Conservation (phyloP, 2,113 vertebrate species). For the Ochotona princeps region DNA sequence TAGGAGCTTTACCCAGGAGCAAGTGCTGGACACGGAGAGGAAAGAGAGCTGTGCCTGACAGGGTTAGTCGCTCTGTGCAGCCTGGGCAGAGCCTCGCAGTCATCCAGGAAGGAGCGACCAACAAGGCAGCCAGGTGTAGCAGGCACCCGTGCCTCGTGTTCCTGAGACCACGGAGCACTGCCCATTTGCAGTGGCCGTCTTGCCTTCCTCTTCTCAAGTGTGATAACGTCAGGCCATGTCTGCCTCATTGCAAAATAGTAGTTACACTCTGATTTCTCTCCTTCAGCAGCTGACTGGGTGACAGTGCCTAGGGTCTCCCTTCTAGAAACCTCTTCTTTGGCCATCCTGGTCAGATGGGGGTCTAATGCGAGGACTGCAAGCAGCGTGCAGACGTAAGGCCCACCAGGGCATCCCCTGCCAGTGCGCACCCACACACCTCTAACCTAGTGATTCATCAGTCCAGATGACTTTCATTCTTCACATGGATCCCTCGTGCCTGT, state of each 20-base stretch:
- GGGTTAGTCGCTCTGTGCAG: neutral
- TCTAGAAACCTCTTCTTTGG: neutral
- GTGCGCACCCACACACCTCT: neutral
- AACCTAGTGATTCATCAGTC: neutral
- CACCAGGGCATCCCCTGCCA: neutral
- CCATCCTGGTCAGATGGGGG: neutral
- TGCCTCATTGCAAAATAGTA: neutral
- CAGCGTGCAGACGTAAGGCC: neutral
- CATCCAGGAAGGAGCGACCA: neutral
- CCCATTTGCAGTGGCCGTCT: neutral
- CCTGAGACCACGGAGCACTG: neutral
- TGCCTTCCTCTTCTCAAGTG: neutral
- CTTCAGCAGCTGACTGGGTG: neutral
- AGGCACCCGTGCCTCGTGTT: neutral
- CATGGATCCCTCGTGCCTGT: neutral
- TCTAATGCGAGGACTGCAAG: neutral
- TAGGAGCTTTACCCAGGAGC: neutral
- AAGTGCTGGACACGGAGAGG: neutral
- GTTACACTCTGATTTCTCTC: neutral
- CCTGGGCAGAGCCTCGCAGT: neutral
- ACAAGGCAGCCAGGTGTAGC: fast-evolving
- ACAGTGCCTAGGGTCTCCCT: neutral
- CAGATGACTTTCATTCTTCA: neutral
- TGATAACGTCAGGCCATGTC: neutral
- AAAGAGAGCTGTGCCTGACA: fast-evolving